Percentiles rank a stretch among this genome's conserved stretches.
These are phyloP conservation scores for Chrysochloris asiatica DNA, from an alignment of 2,113 vertebrate species.

Conservation along the genomic window DNA sequence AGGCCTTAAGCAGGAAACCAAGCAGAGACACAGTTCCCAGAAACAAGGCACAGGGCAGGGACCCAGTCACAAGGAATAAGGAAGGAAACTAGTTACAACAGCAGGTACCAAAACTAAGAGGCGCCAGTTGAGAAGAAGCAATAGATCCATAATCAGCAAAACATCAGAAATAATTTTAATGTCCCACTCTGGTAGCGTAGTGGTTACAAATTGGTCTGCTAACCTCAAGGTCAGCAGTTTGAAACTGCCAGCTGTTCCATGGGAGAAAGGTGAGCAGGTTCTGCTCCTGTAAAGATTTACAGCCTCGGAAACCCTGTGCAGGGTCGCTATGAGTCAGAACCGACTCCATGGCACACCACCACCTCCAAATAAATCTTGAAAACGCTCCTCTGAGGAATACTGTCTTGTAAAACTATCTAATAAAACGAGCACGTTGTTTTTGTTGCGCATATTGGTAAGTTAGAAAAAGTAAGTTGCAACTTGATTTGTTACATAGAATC, in stretches of 20 bases:
- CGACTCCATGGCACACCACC: too few relatives aligned
- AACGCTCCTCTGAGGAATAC: background rate
- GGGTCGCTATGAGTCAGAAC: too few relatives aligned
- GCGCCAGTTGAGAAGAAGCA: background rate
- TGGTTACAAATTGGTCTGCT: too few relatives aligned
- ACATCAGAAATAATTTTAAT: background rate
- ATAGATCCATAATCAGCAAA: background rate
- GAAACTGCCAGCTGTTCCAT: too few relatives aligned
- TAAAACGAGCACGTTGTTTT: background rate
- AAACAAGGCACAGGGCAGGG: conserved; percentile 41
- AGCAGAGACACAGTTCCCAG: conserved; percentile 62
- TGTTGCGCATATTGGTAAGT: fast-evolving
- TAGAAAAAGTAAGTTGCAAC: background rate
- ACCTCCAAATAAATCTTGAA: background rate
- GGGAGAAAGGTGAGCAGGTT: too few relatives aligned
- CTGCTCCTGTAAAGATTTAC: too few relatives aligned
- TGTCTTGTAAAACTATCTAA: too few relatives aligned
- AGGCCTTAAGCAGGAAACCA: conserved; percentile 48
- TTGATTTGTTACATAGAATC: background rate
- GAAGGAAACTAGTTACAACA: conserved; percentile 20
- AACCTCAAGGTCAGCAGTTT: too few relatives aligned
- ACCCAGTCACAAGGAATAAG: conserved; percentile 32
- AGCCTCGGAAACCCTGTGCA: too few relatives aligned
- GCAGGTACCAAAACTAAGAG: background rate
- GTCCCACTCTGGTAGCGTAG: too few relatives aligned